These are phyloP conservation scores for Cephalopterus ornatus DNA, from an alignment of 2,113 vertebrate species.

Conservation along the genomic window DNA sequence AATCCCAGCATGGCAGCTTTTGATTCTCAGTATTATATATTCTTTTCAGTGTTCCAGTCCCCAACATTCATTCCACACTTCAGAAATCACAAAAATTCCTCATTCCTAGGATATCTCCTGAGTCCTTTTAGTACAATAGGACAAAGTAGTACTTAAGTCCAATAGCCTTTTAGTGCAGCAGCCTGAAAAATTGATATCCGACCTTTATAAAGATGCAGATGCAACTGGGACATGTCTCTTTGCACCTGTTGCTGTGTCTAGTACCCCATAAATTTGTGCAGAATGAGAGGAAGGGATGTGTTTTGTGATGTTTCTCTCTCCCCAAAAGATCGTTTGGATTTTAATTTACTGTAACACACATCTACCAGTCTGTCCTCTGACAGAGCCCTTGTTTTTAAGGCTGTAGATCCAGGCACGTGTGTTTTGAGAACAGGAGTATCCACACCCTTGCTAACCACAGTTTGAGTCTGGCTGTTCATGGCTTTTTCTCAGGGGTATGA, in stretches of 20 bases:
- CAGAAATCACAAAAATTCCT: neutral
- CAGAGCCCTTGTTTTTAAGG: neutral
- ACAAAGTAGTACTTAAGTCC: neutral
- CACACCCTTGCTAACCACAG: neutral
- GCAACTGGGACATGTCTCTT: neutral
- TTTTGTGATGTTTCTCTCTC: neutral
- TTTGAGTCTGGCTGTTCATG: neutral
- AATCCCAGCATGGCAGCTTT: slow-evolving; percentile 1
- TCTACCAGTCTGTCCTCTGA: neutral
- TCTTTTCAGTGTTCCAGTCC: neutral
- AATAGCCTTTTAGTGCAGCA: neutral
- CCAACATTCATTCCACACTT: neutral
- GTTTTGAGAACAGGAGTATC: neutral
- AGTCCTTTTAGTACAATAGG: neutral
- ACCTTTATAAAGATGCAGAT: neutral
- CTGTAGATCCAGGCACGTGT: neutral
- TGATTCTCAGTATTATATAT: neutral
- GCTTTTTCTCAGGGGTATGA: neutral
- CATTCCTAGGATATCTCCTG: neutral
- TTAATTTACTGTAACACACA: neutral
- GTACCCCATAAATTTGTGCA: neutral
- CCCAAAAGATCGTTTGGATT: neutral
- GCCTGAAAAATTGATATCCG: neutral
- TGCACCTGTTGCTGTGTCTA: neutral
- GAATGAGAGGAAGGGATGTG: neutral